Conservation (phyloP, 2,113 vertebrate species). For the Antigone vipio region DNA sequence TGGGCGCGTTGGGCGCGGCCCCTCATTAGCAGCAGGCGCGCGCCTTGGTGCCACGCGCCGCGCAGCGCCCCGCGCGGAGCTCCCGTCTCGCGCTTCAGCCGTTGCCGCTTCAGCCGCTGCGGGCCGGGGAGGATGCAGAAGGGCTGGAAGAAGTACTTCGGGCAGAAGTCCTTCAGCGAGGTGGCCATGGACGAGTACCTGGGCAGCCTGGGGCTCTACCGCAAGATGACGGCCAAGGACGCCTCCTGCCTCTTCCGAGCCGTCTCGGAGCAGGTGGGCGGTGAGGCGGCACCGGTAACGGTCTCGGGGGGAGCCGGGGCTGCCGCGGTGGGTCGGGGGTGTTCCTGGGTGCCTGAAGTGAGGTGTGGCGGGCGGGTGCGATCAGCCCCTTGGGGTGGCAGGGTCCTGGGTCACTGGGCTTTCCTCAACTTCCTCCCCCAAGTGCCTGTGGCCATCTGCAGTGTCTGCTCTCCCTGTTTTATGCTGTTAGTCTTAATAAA, state of each 20-base stretch:
- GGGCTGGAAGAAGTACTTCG: conserved; percentile 88
- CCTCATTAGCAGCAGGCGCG: conserved; percentile 14
- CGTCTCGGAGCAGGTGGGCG: conserved; percentile 90
- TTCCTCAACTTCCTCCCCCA: neutral
- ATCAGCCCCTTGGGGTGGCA: fast-evolving
- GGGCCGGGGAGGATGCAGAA: conserved; percentile 83
- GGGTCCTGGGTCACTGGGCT: fast-evolving
- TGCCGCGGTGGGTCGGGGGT: neutral
- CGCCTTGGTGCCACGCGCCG: conserved; percentile 17
- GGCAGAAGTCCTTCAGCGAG: conserved; percentile 77
- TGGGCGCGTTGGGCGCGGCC: neutral
- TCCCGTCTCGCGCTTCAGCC: too few species aligned
- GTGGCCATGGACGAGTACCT: conserved; percentile 96
- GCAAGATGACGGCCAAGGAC: conserved; percentile 93
- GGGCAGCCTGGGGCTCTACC: conserved; percentile 87
- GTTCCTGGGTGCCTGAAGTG: neutral
- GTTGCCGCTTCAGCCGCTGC: neutral
- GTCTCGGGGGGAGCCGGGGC: neutral
- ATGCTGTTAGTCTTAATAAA: fast-evolving
- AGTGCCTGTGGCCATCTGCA: fast-evolving
- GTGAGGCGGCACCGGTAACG: neutral
- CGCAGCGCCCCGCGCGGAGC: neutral
- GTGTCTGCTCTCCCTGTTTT: fast-evolving
- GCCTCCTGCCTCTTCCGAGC: conserved; percentile 93
- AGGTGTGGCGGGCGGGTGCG: neutral